Conservation (phyloP, 2,888 invertebrate genomes). For the Mythimna vitellina region DNA sequence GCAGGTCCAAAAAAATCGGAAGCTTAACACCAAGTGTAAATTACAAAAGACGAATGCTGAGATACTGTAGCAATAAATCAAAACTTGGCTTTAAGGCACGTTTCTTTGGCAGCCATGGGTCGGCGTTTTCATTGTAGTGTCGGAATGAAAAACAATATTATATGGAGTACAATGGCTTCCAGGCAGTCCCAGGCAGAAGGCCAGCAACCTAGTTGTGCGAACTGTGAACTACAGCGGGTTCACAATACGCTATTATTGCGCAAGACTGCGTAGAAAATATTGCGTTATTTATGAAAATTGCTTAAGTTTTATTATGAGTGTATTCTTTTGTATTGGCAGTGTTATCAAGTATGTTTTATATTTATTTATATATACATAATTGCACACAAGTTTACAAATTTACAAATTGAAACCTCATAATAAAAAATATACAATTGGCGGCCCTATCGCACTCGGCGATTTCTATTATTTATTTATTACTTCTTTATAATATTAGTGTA, state of each 20-base stretch:
- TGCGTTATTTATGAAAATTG: slow-evolving; percentile 3
- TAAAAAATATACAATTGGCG: too few species aligned
- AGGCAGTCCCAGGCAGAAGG: slow-evolving; percentile 42
- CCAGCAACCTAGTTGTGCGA: slow-evolving; percentile 45
- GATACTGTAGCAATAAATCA: slow-evolving; percentile 50
- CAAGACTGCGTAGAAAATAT: slow-evolving; percentile 27
- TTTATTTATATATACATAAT: neutral
- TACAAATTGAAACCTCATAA: too few species aligned
- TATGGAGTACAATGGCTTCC: slow-evolving; percentile 46
- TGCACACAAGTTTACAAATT: too few species aligned
- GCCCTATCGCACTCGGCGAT: too few species aligned
- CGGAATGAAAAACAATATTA: slow-evolving; percentile 56
- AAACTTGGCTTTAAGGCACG: slow-evolving; percentile 49
- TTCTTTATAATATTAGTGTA: too few species aligned
- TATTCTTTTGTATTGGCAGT: neutral
- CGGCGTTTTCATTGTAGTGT: slow-evolving; percentile 35
- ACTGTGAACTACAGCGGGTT: slow-evolving; percentile 24
- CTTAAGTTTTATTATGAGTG: slow-evolving; percentile 10
- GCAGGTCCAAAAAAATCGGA: slow-evolving; percentile 5
- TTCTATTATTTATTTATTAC: too few species aligned
- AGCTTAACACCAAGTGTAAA: slow-evolving; percentile 28
- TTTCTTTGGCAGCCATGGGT: slow-evolving; percentile 53
- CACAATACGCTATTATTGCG: slow-evolving; percentile 48
- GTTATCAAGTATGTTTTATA: neutral
- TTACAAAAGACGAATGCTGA: slow-evolving; percentile 24